Conservation (phyloP, 2,797 vertebrate species). For the Anguilla anguilla region DNA sequence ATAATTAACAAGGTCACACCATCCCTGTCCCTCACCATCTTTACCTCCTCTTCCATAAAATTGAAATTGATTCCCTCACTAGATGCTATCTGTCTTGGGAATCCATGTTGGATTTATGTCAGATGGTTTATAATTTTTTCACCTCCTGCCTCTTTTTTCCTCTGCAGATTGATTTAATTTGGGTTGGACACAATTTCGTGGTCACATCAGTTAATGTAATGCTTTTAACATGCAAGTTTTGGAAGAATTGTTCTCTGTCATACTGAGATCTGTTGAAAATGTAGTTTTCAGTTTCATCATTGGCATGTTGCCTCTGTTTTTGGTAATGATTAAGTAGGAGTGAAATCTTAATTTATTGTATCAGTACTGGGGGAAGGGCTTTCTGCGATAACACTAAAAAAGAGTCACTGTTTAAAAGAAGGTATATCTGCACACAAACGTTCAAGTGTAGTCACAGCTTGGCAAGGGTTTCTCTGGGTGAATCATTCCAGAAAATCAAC, state of each 20-base stretch:
- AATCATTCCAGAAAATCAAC: slow-evolving; percentile 31
- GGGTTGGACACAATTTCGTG: slow-evolving; percentile 22
- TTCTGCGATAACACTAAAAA: not conserved
- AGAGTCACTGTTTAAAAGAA: slow-evolving; percentile 24
- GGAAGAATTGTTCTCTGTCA: not conserved
- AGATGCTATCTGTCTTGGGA: slow-evolving; percentile 21
- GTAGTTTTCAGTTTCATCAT: not conserved
- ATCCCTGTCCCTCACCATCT: slow-evolving; percentile 8
- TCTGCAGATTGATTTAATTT: slow-evolving; percentile 2
- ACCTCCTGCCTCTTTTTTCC: not conserved
- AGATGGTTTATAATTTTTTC: slow-evolving; percentile 16
- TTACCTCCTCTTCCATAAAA: slow-evolving; percentile 28
- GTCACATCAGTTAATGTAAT: not conserved
- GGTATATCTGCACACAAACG: slow-evolving; percentile 15
- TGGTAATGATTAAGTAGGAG: not conserved
- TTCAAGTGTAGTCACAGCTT: slow-evolving; percentile 25
- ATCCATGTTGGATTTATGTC: slow-evolving; percentile 19
- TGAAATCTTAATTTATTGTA: slow-evolving; percentile 24
- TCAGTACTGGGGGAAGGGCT: not conserved
- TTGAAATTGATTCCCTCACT: slow-evolving; percentile 30
- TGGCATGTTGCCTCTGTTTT: not conserved
- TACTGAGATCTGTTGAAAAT: slow-evolving; percentile 7
- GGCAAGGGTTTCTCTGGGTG: slow-evolving; percentile 17
- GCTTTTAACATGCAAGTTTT: not conserved
- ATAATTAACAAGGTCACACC: slow-evolving; percentile 22